These are phyloP conservation scores for Gobio gobio DNA, from an alignment of 2,113 vertebrate genomes.

Conservation along the genomic window DNA sequence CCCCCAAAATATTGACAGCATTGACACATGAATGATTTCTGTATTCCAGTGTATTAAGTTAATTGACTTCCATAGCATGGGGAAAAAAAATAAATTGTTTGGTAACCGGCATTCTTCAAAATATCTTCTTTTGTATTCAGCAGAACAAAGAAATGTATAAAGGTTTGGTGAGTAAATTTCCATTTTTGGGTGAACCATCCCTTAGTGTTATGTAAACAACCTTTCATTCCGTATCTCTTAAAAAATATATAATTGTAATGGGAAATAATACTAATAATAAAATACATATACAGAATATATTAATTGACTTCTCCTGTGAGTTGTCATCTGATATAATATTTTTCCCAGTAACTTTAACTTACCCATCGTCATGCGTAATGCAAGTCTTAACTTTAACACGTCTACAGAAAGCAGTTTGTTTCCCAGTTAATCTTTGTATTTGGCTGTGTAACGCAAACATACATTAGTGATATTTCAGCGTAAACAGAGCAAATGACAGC, in stretches of 20 bases:
- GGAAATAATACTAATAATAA: too few species aligned
- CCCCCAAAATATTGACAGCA: neutral
- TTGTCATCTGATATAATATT: neutral
- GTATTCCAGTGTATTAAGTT: too few species aligned
- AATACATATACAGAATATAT: neutral
- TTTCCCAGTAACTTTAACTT: neutral
- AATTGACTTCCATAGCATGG: too few species aligned
- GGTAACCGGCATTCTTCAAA: too few species aligned
- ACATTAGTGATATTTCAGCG: neutral
- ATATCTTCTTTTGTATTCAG: too few species aligned
- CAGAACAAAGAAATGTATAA: too few species aligned
- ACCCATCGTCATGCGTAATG: neutral
- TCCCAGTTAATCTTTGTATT: neutral
- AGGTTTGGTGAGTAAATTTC: too few species aligned
- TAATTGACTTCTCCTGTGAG: neutral
- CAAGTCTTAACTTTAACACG: too few species aligned
- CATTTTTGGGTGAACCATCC: too few species aligned
- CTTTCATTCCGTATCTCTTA: neutral
- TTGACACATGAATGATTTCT: neutral
- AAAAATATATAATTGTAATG: neutral
- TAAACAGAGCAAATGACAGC: too few species aligned
- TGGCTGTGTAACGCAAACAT: neutral
- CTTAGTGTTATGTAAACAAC: too few species aligned
- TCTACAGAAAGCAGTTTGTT: neutral
- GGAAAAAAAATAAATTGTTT: too few species aligned